Percentiles rank a stretch among this genome's conserved stretches.
phyloP scores from a whole-genome alignment of 2,797 vertebrate species.

The Lagorchestes hirsutus region DNA sequence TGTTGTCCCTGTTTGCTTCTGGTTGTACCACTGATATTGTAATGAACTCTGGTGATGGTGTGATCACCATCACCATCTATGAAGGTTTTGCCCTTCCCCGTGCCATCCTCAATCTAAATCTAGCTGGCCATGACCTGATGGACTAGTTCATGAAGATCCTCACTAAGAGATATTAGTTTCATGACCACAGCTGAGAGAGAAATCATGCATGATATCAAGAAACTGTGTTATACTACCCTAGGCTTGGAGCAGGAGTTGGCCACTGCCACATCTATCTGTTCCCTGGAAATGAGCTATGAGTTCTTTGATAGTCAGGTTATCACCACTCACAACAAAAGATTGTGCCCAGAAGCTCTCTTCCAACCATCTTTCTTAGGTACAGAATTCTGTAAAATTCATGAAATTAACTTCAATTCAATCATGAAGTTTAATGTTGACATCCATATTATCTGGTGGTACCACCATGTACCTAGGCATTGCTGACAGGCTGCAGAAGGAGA shows the following conservation, averaged over 20 bases:
- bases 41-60: background rate
- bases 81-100: background rate
- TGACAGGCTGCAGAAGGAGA: constrained; percentile 88
- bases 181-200: constrained; percentile 89
- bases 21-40: too few relatives aligned
- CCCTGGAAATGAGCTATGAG: background rate
- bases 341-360: constrained; percentile 85
- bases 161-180: constrained; percentile 76
- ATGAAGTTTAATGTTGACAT: constrained; percentile 83
- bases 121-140: background rate
- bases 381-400: constrained; percentile 84
- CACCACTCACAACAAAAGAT: constrained; percentile 89
- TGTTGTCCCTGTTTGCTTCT: background rate
- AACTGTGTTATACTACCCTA: background rate
- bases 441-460: background rate
- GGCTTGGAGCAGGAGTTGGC: constrained; percentile 89
- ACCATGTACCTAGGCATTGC: background rate
- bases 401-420: constrained; percentile 86
- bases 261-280: constrained; percentile 84
- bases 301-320: too few relatives aligned
- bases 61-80: background rate
- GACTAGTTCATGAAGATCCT: constrained; percentile 87
- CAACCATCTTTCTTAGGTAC: constrained; percentile 87
- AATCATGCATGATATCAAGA: constrained; percentile 85
- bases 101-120: background rate